Evolutionary conservation across 2,797 vertebrate species (phyloP), one percentile per base, ranked within the genome.

Genomic region (Eulemur mongoz): DNA sequence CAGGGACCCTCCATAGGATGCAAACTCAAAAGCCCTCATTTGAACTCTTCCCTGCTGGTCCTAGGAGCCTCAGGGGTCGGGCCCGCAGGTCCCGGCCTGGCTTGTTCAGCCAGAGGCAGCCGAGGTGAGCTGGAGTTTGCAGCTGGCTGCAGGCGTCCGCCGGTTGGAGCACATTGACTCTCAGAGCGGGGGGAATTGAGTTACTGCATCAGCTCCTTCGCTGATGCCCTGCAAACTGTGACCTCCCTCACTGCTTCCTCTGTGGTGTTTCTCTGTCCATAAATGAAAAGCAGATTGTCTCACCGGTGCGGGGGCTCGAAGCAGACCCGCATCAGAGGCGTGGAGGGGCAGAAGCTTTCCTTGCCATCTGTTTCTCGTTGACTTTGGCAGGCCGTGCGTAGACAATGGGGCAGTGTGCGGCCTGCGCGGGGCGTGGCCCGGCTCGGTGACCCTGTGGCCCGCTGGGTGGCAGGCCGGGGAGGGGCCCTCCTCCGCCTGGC

Each of bases 301-400:
- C 5, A 5, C 54, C 50, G 0, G 73, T 30, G 8, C 80, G 0
- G 79, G 27, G 11, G 45, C 82, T 79, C 61, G 25, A 0, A 87
- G 85, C 82, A 82, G 84, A 52, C 89, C 80, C 48, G 40, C 65
- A 10, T 89, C 14, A 1, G 32, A 96, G 97, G 97, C 78, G 75
- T 73, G 2, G 23, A 57, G 7, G 93, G 0, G 35, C 90, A 61
- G 87, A 82, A 87, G 93, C 54, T 11, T 0, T 82, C 5, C 25
- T 27, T 61, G 15, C 94, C 98, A 98, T 96, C 9, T 97, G 97
- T 54, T 98, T 95, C 98, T 97, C 97, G 15, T 98, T 97, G 97
- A 87, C 95, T 96, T 50, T 65, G 5, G 67, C 7, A 18, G 90
- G 67, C 72, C 72, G 63, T 57, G 95, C 23, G 2, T n/a, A 97